A percentile compares a stretch with the other conserved stretches of the same genome.
phyloP scores from a whole-genome alignment of 2,888 invertebrate genomes.

The Ariolimax columbianus region DNA sequence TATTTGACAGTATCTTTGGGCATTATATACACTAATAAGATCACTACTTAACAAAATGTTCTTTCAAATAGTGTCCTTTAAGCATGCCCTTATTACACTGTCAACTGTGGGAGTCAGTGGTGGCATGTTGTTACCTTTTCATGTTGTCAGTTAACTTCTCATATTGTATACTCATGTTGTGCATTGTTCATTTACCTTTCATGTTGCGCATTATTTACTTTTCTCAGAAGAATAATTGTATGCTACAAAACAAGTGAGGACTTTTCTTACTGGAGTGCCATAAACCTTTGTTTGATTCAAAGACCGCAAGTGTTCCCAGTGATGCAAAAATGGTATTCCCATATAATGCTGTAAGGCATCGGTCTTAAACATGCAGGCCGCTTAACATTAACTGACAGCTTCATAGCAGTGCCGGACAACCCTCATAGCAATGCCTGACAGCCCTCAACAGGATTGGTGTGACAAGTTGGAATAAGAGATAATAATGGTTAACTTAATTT shows the following conservation, averaged over 20 bases:
- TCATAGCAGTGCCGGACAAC: no score
- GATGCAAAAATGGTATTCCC: no score
- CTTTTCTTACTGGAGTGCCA: constrained; percentile 21
- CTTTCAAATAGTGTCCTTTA: constrained; percentile 1
- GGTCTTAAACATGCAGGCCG: no score
- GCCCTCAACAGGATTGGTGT: no score
- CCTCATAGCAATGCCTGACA: no score
- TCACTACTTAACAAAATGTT: background rate
- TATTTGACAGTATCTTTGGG: background rate
- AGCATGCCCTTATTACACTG: background rate
- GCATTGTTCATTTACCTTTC: background rate
- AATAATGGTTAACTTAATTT: no score
- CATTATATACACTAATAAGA: background rate
- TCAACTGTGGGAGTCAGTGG: background rate
- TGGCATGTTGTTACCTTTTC: background rate
- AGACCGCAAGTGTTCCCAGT: background rate
- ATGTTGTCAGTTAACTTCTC: background rate
- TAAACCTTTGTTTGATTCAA: constrained; percentile 15
- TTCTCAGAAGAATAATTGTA: background rate
- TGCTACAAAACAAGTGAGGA: background rate
- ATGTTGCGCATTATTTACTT: background rate
- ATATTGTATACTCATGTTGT: background rate
- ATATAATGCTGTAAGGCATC: no score
- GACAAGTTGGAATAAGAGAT: no score
- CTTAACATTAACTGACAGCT: no score